Conservation (phyloP, 2,113 vertebrate species). For the Oxyruncus cristatus region DNA sequence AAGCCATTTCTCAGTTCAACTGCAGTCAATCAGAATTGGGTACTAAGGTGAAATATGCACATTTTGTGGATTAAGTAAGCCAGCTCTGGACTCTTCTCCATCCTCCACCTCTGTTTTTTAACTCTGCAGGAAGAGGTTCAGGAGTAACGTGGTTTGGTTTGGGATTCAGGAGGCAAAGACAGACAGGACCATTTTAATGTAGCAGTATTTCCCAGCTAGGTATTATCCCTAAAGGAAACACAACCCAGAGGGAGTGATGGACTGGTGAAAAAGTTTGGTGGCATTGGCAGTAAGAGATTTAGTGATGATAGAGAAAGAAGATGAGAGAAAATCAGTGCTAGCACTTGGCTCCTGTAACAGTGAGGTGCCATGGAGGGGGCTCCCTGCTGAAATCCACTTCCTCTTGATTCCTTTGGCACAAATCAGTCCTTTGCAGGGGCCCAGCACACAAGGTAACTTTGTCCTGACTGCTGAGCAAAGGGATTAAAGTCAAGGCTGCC, state of each 20-base stretch:
- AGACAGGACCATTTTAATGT: neutral
- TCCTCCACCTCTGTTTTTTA: neutral
- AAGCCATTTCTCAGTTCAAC: neutral
- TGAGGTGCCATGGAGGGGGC: conserved; percentile 21
- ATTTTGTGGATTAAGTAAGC: neutral
- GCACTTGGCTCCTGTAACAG: neutral
- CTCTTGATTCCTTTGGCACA: conserved; percentile 39
- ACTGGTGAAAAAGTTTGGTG: neutral
- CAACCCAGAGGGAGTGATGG: neutral
- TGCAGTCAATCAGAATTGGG: neutral
- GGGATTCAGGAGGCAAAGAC: neutral
- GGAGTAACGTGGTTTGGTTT: neutral
- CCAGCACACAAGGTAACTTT: conserved; percentile 53
- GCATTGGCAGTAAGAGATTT: neutral
- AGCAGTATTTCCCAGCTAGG: neutral
- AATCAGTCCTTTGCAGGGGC: neutral
- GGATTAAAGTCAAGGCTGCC: conserved; percentile 41
- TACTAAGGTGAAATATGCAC: neutral
- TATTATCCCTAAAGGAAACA: neutral
- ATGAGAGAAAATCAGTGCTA: conserved; percentile 35
- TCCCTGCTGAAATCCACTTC: conserved; percentile 51
- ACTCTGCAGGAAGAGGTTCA: neutral
- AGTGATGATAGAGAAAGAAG: neutral
- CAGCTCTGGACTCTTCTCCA: neutral
- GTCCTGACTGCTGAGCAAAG: conserved; percentile 39